These are phyloP conservation scores for Phrixothrix hirtus DNA, from an alignment of 2,888 invertebrate genomes.

Conservation along the genomic window DNA sequence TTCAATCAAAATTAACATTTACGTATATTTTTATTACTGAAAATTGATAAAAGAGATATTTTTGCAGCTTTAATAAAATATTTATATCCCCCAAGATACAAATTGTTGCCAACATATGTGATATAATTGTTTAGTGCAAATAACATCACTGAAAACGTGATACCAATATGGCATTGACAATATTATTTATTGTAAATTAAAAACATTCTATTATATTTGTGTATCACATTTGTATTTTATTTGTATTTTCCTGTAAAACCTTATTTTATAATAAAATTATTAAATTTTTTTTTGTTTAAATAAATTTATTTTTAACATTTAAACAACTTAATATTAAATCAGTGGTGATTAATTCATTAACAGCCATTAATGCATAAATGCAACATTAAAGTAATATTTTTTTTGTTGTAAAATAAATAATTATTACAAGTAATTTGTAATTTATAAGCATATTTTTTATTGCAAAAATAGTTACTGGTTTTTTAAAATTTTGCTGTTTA, in stretches of 20 bases:
- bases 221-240: slow-evolving; percentile 32
- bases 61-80: slow-evolving; percentile 5
- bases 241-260: slow-evolving; percentile 25
- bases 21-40: too few relatives aligned
- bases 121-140: slow-evolving; percentile 44
- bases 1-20: too few relatives aligned
- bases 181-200: slow-evolving; percentile 50
- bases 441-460: too few relatives aligned
- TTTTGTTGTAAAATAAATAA: too few relatives aligned
- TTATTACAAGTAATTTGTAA: too few relatives aligned
- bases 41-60: background rate
- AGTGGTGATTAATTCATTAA: too few relatives aligned
- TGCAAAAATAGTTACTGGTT: too few relatives aligned
- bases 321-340: too few relatives aligned
- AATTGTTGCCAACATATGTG: slow-evolving; percentile 53
- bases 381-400: too few relatives aligned
- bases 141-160: slow-evolving; percentile 42
- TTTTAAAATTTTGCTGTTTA: too few relatives aligned
- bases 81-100: slow-evolving; percentile 13
- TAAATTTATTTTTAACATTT: background rate
- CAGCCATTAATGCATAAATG: too few relatives aligned
- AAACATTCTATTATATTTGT: slow-evolving; percentile 37
- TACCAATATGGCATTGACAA: slow-evolving; percentile 42
- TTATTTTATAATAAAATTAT: slow-evolving; percentile 28
- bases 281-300: slow-evolving; percentile 8